These are phyloP conservation scores for Monochamus alternatus DNA, from an alignment of 2,888 invertebrate genomes.

Conservation along the genomic window DNA sequence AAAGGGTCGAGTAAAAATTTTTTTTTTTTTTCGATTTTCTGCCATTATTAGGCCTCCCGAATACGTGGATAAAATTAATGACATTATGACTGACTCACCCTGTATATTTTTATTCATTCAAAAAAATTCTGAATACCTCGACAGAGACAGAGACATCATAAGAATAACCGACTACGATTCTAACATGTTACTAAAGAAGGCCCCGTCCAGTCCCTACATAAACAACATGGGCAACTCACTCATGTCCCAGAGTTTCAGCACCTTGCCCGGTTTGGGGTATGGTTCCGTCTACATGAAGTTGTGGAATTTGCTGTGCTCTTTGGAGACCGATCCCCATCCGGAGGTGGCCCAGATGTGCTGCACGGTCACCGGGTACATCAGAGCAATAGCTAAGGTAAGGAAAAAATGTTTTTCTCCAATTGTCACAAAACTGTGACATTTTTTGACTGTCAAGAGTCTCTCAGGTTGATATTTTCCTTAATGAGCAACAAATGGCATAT, in stretches of 20 bases:
- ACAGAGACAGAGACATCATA: conserved; percentile 45
- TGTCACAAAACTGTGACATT: no score
- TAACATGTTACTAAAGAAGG: conserved; percentile 17
- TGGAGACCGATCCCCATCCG: conserved; percentile 92
- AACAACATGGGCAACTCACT: conserved; percentile 71
- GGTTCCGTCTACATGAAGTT: conserved; percentile 90
- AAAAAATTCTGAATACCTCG: conserved; percentile 6
- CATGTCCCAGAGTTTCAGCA: conserved; percentile 64
- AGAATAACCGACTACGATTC: conserved; percentile 47
- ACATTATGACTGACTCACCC: no score
- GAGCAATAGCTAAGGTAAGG: conserved; percentile 77
- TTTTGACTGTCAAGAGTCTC: no score
- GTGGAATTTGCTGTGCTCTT: conserved; percentile 86
- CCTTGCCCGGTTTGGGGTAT: conserved; percentile 74
- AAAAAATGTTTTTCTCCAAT: neutral
- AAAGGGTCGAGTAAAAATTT: no score
- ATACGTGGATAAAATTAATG: no score
- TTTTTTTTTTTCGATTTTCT: no score
- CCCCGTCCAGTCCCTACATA: conserved; percentile 79
- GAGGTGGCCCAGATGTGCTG: conserved; percentile 86
- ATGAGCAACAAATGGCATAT: no score
- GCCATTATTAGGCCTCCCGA: no score
- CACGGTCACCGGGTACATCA: conserved; percentile 84
- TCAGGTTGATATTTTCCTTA: no score
- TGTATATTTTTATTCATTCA: no score